Conservation (phyloP, 2,888 invertebrate genomes). For the Eristalinus aeneus region DNA sequence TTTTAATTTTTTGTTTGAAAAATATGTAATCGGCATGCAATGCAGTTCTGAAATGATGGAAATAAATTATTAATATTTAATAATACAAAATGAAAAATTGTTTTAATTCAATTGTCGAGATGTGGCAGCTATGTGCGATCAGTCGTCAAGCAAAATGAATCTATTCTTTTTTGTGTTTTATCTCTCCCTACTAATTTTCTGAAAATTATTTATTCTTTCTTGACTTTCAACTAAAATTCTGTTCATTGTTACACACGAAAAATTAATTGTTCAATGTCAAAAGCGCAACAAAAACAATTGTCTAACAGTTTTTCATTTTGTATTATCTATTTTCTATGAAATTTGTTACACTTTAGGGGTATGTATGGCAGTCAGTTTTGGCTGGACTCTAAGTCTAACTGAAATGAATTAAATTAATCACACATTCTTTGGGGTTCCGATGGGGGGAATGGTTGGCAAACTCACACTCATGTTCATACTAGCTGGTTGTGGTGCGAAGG, state of each 20-base stretch:
- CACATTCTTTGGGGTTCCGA: slow-evolving; percentile 10
- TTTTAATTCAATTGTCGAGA: slow-evolving; percentile 66
- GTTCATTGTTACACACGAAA: slow-evolving; percentile 52
- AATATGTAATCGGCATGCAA: slow-evolving; percentile 60
- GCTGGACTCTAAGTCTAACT: neutral
- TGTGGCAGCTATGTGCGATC: neutral
- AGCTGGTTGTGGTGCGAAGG: slow-evolving; percentile 53
- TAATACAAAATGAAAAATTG: slow-evolving; percentile 74
- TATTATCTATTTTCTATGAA: slow-evolving; percentile 63
- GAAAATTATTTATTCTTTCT: slow-evolving; percentile 42
- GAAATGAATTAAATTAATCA: slow-evolving; percentile 29
- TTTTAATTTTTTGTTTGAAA: slow-evolving; percentile 39
- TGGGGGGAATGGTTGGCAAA: neutral
- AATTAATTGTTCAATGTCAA: slow-evolving; percentile 13
- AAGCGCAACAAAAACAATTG: slow-evolving; percentile 30
- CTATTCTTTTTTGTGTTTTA: slow-evolving; percentile 20
- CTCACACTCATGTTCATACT: slow-evolving; percentile 26
- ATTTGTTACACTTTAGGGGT: slow-evolving; percentile 7
- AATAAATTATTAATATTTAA: slow-evolving; percentile 71
- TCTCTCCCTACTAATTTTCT: slow-evolving; percentile 43
- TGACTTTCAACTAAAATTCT: slow-evolving; percentile 34
- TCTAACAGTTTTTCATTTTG: slow-evolving; percentile 73
- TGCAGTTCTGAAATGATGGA: slow-evolving; percentile 61
- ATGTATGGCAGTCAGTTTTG: too few species aligned
- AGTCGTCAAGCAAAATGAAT: neutral